Percentiles rank a stretch among this genome's conserved stretches.
phyloP scores from a whole-genome alignment of 2,888 invertebrate genomes.

The Calameuta idolon region DNA sequence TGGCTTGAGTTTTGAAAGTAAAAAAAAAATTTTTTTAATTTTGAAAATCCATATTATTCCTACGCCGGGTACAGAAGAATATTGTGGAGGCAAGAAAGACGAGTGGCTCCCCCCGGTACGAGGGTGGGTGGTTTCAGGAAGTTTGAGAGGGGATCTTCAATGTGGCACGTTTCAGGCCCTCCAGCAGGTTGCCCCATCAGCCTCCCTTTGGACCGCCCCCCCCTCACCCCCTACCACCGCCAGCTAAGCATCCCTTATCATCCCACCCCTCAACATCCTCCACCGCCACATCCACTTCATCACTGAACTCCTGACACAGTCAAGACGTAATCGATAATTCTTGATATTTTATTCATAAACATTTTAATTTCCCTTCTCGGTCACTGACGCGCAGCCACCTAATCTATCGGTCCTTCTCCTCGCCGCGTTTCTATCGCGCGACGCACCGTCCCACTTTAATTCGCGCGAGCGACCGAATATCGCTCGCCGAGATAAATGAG shows the following conservation, averaged over 20 bases:
- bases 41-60: not conserved
- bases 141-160: slow-evolving; percentile 7
- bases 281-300: slow-evolving; percentile 30
- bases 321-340: slow-evolving; percentile 47
- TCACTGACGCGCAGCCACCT: not conserved
- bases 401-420: not conserved
- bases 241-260: not conserved
- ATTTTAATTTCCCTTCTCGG: slow-evolving; percentile 38
- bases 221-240: not conserved
- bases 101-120: not conserved
- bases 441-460: slow-evolving; percentile 21
- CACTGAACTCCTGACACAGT: slow-evolving; percentile 46
- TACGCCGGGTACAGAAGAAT: not conserved
- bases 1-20: not conserved
- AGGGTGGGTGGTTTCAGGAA: not conserved
- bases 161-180: slow-evolving; percentile 41
- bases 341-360: slow-evolving; percentile 45
- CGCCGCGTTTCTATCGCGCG: not conserved
- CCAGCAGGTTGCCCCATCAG: slow-evolving; percentile 23
- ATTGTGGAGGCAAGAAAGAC: not conserved
- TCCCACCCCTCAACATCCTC: not conserved
- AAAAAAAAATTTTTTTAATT: not conserved
- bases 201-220: slow-evolving; percentile 17
- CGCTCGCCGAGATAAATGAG: not conserved
- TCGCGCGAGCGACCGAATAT: not conserved